Evolutionary conservation across 2,888 invertebrate species (phyloP), one percentile per base, ranked within the genome.

Genomic region (Drosophila nigritarsus): DNA sequence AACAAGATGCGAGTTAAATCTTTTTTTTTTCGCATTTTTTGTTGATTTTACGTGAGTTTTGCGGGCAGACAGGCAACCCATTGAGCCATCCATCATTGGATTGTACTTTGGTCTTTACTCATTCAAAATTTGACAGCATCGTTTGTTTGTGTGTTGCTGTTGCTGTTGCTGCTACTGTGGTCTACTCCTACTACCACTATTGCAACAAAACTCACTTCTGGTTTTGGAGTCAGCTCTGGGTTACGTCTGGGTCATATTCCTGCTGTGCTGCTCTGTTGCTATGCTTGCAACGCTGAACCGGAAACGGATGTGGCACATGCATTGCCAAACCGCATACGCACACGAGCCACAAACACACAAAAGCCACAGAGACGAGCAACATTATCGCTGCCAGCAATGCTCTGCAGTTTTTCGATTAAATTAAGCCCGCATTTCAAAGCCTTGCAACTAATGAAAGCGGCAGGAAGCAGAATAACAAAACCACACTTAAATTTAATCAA

Each of bases 111-210:
- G 84, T 89, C 86, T 88, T 88, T 80, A 89, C 83, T 88, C 88
- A 89, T 89, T 88, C 89, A 88, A 86, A 86, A 88, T 89, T 88
- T 89, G 88, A 89, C 88, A 89, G 90, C 83, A 83, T 88, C 81
- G 87, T 87, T 88, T 87, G 87, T 87, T 88, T 85, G 80, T 85
- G 13, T 60, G 49, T 27, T 65, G 24, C 18, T 63, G 65, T 40
- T 48, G 58, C n/a, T 73, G 54, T 45, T 66, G 55, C 48, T 65
- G 49, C 18, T 30, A 60, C 56, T 70, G 54, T 48, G 49, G 51
- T 60, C 45, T 27, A 51, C 42, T 20, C 40, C 48, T 15, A n/a
- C 48, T 48, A 24, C 0, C 8, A 7, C 20, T 13, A 6, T 13
- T 45, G 13, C 20, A 20, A 7, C 20, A 20, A 45, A 45, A 15